Evolutionary conservation across 1,140 invertebrate species (phyloP).

Genomic region (Magallana gigas): DNA sequence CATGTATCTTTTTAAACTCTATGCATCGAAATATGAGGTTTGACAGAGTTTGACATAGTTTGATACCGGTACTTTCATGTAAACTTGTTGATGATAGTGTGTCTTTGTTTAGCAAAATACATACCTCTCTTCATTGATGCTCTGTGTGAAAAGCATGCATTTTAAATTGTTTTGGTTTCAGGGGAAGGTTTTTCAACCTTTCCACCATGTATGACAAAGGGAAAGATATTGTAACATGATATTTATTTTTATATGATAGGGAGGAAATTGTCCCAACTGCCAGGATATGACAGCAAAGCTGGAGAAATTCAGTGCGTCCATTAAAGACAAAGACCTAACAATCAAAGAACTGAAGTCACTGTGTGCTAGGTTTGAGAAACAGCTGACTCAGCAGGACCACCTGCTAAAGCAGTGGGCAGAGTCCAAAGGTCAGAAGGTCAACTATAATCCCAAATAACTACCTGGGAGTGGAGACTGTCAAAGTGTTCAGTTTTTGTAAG

Average conservation of each 20-base stretch:
- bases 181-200: too few species aligned
- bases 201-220: too few species aligned
- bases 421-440: slow-evolving; percentile 66
- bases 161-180: too few species aligned
- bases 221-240: background rate
- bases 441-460: slow-evolving; percentile 44
- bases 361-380: slow-evolving; percentile 65
- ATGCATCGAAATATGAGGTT: too few species aligned
- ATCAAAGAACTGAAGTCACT: slow-evolving; percentile 67
- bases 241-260: slow-evolving; percentile 19
- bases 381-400: slow-evolving; percentile 66
- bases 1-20: too few species aligned
- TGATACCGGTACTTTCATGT: too few species aligned
- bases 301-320: slow-evolving; percentile 53
- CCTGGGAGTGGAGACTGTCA: background rate
- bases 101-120: too few species aligned
- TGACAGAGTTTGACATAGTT: too few species aligned
- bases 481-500: too few species aligned
- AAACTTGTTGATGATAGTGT: too few species aligned
- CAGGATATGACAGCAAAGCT: slow-evolving; percentile 57
- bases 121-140: too few species aligned
- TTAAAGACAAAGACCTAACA: slow-evolving; percentile 64
- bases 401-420: slow-evolving; percentile 67
- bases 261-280: slow-evolving; percentile 66
- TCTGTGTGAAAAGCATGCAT: too few species aligned